Percentiles rank a stretch among this genome's conserved stretches.
These are phyloP conservation scores for Seriola dumerili DNA, from an alignment of 2,113 vertebrate genomes.

Conservation along the genomic window DNA sequence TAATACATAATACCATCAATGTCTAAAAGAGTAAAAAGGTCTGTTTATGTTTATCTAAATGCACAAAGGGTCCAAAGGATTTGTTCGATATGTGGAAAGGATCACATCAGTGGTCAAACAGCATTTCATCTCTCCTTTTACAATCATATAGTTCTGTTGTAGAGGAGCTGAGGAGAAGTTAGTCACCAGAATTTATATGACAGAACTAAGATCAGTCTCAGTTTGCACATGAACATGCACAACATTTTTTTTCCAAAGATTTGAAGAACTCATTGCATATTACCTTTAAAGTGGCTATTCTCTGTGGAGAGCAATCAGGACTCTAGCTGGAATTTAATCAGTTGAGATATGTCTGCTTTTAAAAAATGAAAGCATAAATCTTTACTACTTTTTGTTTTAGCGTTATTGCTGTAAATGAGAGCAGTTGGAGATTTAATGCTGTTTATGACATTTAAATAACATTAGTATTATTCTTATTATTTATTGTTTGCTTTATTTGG, in stretches of 20 bases:
- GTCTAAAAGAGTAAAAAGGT: background rate
- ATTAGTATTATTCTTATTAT: background rate
- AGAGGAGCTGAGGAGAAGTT: background rate
- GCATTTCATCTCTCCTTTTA: conserved; percentile 23
- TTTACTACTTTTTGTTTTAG: background rate
- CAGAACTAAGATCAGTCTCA: background rate
- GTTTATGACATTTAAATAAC: background rate
- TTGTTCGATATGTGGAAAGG: background rate
- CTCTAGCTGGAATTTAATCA: background rate
- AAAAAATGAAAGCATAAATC: background rate
- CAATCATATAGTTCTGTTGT: conserved; percentile 1
- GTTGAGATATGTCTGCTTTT: background rate
- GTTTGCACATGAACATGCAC: background rate
- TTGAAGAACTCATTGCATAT: background rate
- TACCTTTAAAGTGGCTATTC: background rate
- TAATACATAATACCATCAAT: background rate
- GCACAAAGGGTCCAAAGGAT: background rate
- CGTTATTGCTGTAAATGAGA: background rate
- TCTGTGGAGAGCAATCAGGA: background rate
- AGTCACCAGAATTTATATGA: background rate
- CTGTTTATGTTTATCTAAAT: background rate
- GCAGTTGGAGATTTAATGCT: background rate
- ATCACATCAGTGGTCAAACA: background rate
- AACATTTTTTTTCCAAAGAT: background rate
- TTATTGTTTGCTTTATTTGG: background rate